A percentile compares a stretch with the other conserved stretches of the same genome.
Evolutionary conservation across 2,797 vertebrate species (phyloP).

Genomic region (Peromyscus nudipes): DNA sequence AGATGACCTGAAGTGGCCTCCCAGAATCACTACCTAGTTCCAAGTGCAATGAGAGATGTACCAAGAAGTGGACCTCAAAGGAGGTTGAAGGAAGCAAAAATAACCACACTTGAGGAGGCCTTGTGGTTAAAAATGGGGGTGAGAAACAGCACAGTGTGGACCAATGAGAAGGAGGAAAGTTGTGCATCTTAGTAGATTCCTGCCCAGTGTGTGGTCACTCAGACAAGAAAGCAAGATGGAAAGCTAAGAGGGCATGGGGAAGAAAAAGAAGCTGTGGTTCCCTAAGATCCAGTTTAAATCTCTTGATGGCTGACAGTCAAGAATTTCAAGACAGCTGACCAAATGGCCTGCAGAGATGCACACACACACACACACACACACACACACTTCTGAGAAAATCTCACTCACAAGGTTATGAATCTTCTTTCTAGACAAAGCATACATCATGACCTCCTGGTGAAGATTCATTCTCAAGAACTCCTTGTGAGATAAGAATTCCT

Average conservation of each 20-base stretch:
- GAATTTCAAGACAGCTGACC: background rate
- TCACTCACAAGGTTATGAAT: background rate
- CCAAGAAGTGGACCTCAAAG: background rate
- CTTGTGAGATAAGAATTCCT: background rate
- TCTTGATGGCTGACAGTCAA: background rate
- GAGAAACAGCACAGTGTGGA: background rate
- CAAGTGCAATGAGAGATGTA: background rate
- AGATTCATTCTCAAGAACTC: background rate
- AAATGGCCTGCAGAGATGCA: background rate
- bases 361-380: no score
- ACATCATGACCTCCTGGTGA: background rate
- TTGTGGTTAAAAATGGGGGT: background rate
- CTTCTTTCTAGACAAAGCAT: background rate
- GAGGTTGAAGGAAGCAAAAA: background rate
- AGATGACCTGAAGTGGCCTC: background rate
- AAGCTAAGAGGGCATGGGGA: background rate
- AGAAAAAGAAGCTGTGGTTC: background rate
- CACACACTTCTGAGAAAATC: background rate
- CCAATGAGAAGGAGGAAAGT: background rate
- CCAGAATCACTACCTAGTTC: background rate
- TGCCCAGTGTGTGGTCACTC: no score
- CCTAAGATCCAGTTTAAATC: background rate
- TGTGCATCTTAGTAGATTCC: background rate
- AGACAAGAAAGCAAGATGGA: background rate
- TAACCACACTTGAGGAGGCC: background rate